phyloP scores from a whole-genome alignment of 2,888 invertebrate species.

The Drosophila tanythrix region DNA sequence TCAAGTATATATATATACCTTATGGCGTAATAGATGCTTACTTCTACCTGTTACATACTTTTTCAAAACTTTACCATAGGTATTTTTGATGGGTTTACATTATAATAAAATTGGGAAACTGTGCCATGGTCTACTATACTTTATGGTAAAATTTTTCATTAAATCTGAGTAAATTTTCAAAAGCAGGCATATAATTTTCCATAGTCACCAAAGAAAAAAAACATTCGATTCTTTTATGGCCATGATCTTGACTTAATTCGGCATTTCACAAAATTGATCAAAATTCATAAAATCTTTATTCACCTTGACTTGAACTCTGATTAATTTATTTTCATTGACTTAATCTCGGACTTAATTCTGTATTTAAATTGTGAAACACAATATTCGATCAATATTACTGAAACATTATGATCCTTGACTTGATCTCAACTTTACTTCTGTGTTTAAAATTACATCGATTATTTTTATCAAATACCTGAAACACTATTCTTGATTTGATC shows the following conservation, averaged over 20 bases:
- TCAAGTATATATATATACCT: not conserved
- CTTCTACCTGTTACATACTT: not conserved
- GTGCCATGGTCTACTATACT: not conserved
- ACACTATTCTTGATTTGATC: not conserved
- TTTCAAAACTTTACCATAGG: not conserved
- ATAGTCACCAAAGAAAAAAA: not conserved
- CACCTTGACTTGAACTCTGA: not conserved
- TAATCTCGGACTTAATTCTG: not conserved
- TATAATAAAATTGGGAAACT: not conserved
- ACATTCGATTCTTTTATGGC: not conserved
- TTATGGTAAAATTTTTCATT: not conserved
- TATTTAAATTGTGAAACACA: not conserved
- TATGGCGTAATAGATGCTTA: not conserved
- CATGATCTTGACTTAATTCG: not conserved
- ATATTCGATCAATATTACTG: not conserved
- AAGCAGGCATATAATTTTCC: not conserved
- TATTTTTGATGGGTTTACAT: not conserved
- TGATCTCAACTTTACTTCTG: not conserved
- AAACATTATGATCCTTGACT: not conserved
- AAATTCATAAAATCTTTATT: not conserved
- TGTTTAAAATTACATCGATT: not conserved
- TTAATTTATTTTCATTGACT: not conserved
- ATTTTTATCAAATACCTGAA: not conserved
- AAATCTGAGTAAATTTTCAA: not conserved
- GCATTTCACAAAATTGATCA: not conserved